These are phyloP conservation scores for Crossaster papposus DNA, from an alignment of 53 echinoderm and acorn worm species.

Conservation along the genomic window DNA sequence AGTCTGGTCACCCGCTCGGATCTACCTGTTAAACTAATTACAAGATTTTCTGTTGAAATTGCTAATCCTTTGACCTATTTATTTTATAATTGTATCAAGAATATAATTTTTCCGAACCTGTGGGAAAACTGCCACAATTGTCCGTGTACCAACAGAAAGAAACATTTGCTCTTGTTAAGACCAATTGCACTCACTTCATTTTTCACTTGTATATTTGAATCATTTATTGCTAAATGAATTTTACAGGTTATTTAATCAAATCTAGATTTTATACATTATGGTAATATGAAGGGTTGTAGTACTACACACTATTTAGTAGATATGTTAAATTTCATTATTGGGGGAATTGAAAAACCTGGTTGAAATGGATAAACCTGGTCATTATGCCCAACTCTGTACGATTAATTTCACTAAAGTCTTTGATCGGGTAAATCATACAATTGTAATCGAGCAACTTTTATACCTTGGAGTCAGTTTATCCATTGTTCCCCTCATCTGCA, in stretches of 20 bases:
- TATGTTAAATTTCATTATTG: conserved; percentile 13
- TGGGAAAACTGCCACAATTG: conserved; percentile 37
- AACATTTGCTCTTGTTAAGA: conserved; percentile 8
- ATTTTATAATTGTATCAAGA: conserved; percentile 18
- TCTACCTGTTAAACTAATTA: conserved; percentile 15
- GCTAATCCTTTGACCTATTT: conserved; percentile 11
- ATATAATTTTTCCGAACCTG: neutral
- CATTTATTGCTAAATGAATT: conserved; percentile 43
- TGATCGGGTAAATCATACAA: conserved; percentile 25
- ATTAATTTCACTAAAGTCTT: conserved; percentile 12
- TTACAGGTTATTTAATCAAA: conserved; percentile 22
- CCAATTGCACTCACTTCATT: conserved; percentile 34
- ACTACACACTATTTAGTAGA: conserved; percentile 41
- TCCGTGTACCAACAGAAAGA: conserved; percentile 6
- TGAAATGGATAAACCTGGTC: no score
- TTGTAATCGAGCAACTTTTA: conserved; percentile 5
- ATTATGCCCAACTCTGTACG: no score
- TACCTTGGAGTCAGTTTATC: conserved; percentile 3
- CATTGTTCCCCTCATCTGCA: conserved; percentile 15
- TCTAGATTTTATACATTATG: conserved; percentile 26
- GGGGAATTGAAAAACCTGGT: neutral
- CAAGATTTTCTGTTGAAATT: conserved; percentile 16
- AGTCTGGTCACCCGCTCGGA: conserved; percentile 14
- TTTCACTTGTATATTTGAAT: conserved; percentile 25
- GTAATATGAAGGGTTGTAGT: no score